phyloP scores from a whole-genome alignment of 2,113 vertebrate species.

The Engraulis encrasicolus region DNA sequence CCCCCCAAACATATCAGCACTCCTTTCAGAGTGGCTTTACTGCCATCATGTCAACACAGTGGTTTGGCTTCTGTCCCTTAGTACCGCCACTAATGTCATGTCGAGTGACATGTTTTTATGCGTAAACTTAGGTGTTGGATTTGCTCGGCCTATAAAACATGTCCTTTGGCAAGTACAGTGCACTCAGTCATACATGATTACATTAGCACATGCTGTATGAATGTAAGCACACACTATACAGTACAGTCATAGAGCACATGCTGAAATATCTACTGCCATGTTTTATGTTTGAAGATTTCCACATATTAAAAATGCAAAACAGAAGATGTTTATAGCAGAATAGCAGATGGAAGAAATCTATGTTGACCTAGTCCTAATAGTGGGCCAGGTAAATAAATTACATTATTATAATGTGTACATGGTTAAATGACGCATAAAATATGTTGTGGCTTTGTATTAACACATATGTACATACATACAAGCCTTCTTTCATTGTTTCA shows the following conservation, averaged over 20 bases:
- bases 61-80: not conserved
- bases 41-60: not conserved
- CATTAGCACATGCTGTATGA: not conserved
- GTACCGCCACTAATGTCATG: not conserved
- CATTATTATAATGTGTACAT: not conserved
- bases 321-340: not conserved
- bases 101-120: not conserved
- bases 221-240: not conserved
- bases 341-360: too few relatives aligned
- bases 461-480: too few relatives aligned
- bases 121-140: not conserved
- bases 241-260: too few relatives aligned
- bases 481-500: not conserved
- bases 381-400: not conserved
- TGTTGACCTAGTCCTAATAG: not conserved
- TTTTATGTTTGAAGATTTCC: too few relatives aligned
- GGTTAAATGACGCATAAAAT: not conserved
- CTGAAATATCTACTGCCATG: not conserved
- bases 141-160: not conserved
- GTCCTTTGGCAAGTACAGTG: not conserved
- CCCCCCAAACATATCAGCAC: not conserved
- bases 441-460: not conserved
- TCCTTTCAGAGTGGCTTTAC: not conserved
- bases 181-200: not conserved
- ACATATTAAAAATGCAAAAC: not conserved